These are phyloP conservation scores for Sylvia atricapilla DNA, from an alignment of 2,113 vertebrate species.

Conservation along the genomic window DNA sequence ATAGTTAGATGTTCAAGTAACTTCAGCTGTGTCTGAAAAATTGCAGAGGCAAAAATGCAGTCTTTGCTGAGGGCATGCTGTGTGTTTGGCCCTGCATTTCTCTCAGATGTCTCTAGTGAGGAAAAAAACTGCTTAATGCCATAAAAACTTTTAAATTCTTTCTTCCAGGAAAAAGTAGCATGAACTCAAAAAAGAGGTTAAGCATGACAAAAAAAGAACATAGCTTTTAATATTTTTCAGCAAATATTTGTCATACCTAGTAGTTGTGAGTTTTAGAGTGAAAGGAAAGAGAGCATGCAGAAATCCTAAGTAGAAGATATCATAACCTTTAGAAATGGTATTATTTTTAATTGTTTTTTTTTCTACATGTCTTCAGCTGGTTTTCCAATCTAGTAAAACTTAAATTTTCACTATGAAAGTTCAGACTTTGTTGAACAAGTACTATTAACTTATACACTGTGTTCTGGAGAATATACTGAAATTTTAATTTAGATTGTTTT, in stretches of 20 bases:
- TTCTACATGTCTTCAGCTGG: background rate
- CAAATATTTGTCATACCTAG: background rate
- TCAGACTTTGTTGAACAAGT: background rate
- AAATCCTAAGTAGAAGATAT: background rate
- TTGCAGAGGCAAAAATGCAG: background rate
- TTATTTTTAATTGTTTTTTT: background rate
- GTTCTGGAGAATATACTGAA: background rate
- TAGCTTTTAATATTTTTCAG: background rate
- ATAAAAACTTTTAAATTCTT: background rate
- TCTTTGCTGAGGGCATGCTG: background rate
- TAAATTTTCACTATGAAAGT: background rate
- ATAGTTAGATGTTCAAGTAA: conserved; percentile 1
- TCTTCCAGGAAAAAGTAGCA: background rate
- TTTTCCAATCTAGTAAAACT: background rate
- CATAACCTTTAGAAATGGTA: background rate
- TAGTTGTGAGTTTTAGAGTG: background rate
- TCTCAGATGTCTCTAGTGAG: background rate
- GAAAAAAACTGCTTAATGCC: background rate
- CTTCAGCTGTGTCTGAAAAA: background rate
- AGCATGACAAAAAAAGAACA: background rate
- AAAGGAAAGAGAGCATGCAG: background rate
- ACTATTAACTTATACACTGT: background rate
- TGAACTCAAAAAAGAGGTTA: background rate
- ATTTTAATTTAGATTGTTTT: background rate
- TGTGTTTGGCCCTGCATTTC: background rate